Evolutionary conservation across 2,888 invertebrate genomes (phyloP), one percentile per base, ranked within the genome.

Genomic region (Rhopalosiphum nymphaeae): DNA sequence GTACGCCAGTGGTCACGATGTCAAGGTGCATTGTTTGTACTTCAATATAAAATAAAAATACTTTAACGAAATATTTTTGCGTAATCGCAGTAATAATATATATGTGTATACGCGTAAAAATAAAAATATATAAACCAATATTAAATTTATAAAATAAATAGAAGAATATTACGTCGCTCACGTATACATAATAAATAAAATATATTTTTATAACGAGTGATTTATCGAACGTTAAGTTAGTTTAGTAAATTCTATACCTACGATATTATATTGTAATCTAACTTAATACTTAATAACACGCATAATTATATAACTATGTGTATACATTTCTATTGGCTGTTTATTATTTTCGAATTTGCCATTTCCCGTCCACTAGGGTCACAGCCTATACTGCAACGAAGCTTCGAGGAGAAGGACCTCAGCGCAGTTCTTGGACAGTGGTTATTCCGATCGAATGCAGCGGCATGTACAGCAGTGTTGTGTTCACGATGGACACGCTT

Each of bases 401-500:
- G 44, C 42, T 67, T 57, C 42, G 57, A 94, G 90, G 89, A 94
- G 93, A 57, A 94, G 93, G 86, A 86, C 90, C 36, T 46, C 84
- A 21, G 78, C 78, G 36, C 78, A 61, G 57, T 42, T 94, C 93
- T 94, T 46, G 93, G 90, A 90, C 90, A 89, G 89, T 57, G 46
- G 84, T 89, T 84, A 78, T 36, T 89, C 56, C 44, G 93, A 84
- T 44, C 53, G 42, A 88, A 88, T 49, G 26, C 16, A 67, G 36
- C n/a, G 49, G 53, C 88, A 42, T 36, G 78, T 46, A 85, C 93
- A 94, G 86, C 90, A 94, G 93, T 94, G 86, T 85, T 16, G 61
- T 49, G 61, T 90, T 42, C 49, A 94, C 84, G 86, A 94, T 94
- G 93, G 89, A 94, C 93, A 29, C 46, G 93, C 25, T 61, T 42